These are phyloP conservation scores for Halichondria panicea DNA, from an alignment of 37 sponge, comb jelly and placozoan genomes.

Conservation along the genomic window DNA sequence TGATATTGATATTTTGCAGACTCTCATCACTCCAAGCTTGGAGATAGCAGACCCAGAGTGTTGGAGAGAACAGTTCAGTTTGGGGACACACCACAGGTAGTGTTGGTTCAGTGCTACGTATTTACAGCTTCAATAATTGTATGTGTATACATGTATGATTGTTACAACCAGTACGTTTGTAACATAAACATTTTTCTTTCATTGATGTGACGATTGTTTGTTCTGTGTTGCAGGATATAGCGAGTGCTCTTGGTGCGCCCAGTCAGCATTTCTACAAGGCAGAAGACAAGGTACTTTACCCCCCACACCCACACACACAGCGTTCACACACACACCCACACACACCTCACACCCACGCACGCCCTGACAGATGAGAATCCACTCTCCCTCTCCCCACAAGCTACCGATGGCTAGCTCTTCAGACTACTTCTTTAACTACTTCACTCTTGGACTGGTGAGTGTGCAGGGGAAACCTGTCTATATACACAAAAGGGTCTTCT, in stretches of 20 bases:
- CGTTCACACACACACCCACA: background rate
- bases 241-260: slow-evolving; percentile 83
- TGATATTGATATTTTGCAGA: slow-evolving; percentile 20
- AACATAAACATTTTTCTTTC: background rate
- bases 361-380: slow-evolving; percentile 87
- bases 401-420: slow-evolving; percentile 60
- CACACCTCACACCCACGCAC: background rate
- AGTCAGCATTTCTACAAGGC: slow-evolving; percentile 90
- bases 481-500: background rate
- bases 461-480: background rate
- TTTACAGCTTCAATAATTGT: no score
- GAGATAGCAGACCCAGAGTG: slow-evolving; percentile 20
- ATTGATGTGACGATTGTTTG: background rate
- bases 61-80: slow-evolving; percentile 49
- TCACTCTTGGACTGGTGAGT: slow-evolving; percentile 92
- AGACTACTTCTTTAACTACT: slow-evolving; percentile 99
- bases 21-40: slow-evolving; percentile 8
- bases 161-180: background rate
- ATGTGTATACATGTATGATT: background rate
- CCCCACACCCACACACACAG: background rate
- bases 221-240: slow-evolving; percentile 62
- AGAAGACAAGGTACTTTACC: slow-evolving; percentile 82
- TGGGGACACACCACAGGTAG: slow-evolving; percentile 68
- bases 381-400: slow-evolving; percentile 81
- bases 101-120: no score